Evolutionary conservation across 2,113 vertebrate genomes (phyloP).

Genomic region (Triplophysa tibetana): DNA sequence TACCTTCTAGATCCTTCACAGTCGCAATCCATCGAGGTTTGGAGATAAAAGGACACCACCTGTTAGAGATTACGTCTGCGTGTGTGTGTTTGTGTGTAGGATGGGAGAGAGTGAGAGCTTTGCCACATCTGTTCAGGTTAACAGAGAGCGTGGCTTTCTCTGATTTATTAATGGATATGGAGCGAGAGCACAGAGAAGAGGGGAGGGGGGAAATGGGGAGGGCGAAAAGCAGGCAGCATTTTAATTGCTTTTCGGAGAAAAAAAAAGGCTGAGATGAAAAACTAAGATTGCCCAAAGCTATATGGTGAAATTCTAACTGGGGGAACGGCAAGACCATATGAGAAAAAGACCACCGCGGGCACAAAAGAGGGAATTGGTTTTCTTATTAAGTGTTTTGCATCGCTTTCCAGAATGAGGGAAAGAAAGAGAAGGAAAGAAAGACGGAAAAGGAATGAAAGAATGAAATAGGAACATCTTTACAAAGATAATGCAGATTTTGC

Average conservation of each 20-base stretch:
- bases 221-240: conserved; percentile 80
- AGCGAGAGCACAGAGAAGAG: conserved; percentile 57
- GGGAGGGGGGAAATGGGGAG: conserved; percentile 49
- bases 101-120: conserved; percentile 35
- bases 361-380: conserved; percentile 82
- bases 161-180: conserved; percentile 61
- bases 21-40: conserved; percentile 42
- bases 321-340: conserved; percentile 86
- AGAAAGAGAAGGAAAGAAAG: conserved; percentile 65
- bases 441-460: conserved; percentile 50
- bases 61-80: conserved; percentile 33
- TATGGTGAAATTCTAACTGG: conserved; percentile 87
- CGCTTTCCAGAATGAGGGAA: conserved; percentile 81
- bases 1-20: conserved; percentile 45
- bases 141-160: conserved; percentile 49
- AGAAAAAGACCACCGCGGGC: conserved; percentile 80
- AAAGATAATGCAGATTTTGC: conserved; percentile 55
- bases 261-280: conserved; percentile 84
- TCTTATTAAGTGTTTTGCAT: conserved; percentile 86
- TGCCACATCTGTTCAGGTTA: conserved; percentile 54
- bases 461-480: conserved; percentile 58
- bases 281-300: conserved; percentile 80
- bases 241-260: conserved; percentile 79
- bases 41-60: conserved; percentile 46
- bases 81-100: neutral